phyloP scores from a whole-genome alignment of 2,888 invertebrate genomes.

The Phaedon cochleariae region DNA sequence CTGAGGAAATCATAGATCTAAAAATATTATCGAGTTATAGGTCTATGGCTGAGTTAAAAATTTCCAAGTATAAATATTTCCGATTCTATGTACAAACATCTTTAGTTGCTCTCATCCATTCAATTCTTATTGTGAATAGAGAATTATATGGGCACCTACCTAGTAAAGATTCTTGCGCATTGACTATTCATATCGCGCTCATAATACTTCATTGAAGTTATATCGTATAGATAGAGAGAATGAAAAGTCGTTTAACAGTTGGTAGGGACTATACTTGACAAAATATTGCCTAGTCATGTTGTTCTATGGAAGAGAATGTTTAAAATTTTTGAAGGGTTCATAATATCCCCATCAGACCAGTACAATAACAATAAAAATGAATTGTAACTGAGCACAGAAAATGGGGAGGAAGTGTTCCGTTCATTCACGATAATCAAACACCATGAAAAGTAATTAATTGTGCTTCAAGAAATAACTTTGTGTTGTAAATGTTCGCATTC shows the following conservation, averaged over 20 bases:
- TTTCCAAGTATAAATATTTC: no score
- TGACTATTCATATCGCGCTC: neutral
- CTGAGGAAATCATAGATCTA: no score
- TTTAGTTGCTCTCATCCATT: no score
- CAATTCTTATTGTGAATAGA: no score
- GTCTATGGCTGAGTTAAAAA: no score
- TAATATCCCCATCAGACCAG: conserved; percentile 51
- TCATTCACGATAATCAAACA: conserved; percentile 58
- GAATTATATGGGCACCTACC: no score
- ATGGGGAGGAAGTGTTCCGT: conserved; percentile 53
- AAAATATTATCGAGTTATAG: no score
- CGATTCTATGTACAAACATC: no score
- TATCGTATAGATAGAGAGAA: conserved; percentile 14
- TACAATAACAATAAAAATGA: conserved; percentile 44
- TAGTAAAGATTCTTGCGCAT: neutral
- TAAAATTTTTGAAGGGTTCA: conserved; percentile 55
- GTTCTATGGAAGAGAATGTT: conserved; percentile 43
- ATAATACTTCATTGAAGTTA: neutral
- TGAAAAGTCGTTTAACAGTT: conserved; percentile 39
- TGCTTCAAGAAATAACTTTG: conserved; percentile 58
- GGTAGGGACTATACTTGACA: conserved; percentile 31
- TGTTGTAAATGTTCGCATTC: conserved; percentile 45
- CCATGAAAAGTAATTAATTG: conserved; percentile 64
- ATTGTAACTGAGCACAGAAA: conserved; percentile 49
- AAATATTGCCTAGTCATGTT: conserved; percentile 44